These are phyloP conservation scores for Parochlus steinenii DNA, from an alignment of 2,888 invertebrate species.

Conservation along the genomic window DNA sequence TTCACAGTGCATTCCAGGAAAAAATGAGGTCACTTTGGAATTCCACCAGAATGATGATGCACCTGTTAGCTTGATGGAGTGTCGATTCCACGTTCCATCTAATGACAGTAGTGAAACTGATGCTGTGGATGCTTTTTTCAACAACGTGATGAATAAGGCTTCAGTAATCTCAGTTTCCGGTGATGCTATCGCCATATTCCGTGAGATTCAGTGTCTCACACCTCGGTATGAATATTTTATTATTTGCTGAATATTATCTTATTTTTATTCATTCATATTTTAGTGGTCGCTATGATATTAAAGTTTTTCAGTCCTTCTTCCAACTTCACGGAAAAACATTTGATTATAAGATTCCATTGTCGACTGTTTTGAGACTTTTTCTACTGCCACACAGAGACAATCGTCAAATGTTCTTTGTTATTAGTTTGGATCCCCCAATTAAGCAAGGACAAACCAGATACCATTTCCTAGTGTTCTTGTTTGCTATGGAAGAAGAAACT, in stretches of 20 bases:
- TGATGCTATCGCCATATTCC: slow-evolving; percentile 92
- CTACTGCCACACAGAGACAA: slow-evolving; percentile 92
- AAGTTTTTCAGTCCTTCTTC: slow-evolving; percentile 76
- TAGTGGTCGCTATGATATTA: slow-evolving; percentile 68
- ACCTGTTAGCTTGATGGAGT: slow-evolving; percentile 89
- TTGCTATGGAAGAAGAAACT: slow-evolving; percentile 88
- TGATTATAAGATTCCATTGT: slow-evolving; percentile 98
- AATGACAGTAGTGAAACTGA: slow-evolving; percentile 76
- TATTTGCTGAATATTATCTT: slow-evolving; percentile 3
- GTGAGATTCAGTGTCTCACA: slow-evolving; percentile 93
- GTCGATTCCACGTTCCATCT: slow-evolving; percentile 94
- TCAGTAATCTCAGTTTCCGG: slow-evolving; percentile 96
- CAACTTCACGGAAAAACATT: slow-evolving; percentile 96
- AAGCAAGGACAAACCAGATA: slow-evolving; percentile 99
- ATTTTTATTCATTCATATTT: slow-evolving; percentile 4
- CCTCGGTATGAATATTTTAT: slow-evolving; percentile 50
- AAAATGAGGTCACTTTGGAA: slow-evolving; percentile 95
- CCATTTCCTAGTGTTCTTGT: slow-evolving; percentile 86
- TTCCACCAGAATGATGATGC: slow-evolving; percentile 99
- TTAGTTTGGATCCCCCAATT: slow-evolving; percentile 95
- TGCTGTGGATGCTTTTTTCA: slow-evolving; percentile 92
- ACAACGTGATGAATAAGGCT: slow-evolving; percentile 92
- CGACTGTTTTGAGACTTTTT: slow-evolving; percentile 86
- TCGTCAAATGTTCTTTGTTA: slow-evolving; percentile 96
- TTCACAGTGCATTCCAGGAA: slow-evolving; percentile 87